Evolutionary conservation across 2,113 vertebrate genomes (phyloP).

Genomic region (Hiodon tergisus): DNA sequence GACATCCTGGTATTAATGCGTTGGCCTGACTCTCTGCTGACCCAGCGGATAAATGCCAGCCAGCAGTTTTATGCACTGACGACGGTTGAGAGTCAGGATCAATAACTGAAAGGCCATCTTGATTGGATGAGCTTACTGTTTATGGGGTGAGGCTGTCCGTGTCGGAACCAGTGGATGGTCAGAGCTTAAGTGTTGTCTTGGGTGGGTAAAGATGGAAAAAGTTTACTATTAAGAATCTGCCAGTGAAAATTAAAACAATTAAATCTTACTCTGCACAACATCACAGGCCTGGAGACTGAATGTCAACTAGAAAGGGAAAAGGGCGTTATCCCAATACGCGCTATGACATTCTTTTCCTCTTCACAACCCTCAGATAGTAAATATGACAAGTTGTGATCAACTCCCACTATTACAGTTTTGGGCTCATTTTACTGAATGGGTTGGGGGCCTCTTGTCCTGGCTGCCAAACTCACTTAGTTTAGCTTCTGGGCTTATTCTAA

Average conservation of each 20-base stretch:
- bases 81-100: conserved; percentile 41
- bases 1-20: conserved; percentile 53
- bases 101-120: conserved; percentile 57
- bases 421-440: neutral
- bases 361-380: neutral
- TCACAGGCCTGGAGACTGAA: too few relatives aligned
- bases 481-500: neutral
- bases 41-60: conserved; percentile 41
- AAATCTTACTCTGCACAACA: too few relatives aligned
- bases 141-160: conserved; percentile 7
- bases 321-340: neutral
- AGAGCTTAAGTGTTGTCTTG: too few relatives aligned
- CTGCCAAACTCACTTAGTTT: neutral
- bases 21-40: conserved; percentile 44
- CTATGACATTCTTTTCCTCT: neutral
- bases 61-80: conserved; percentile 40
- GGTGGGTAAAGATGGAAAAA: too few relatives aligned
- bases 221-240: neutral
- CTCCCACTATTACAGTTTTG: too few relatives aligned
- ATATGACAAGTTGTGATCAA: neutral
- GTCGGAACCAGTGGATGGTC: too few relatives aligned
- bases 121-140: conserved; percentile 25
- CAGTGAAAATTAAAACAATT: neutral
- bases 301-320: neutral
- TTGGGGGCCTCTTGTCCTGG: neutral